These are phyloP conservation scores for Steatornis caripensis DNA, from an alignment of 2,113 vertebrate species.

Conservation along the genomic window DNA sequence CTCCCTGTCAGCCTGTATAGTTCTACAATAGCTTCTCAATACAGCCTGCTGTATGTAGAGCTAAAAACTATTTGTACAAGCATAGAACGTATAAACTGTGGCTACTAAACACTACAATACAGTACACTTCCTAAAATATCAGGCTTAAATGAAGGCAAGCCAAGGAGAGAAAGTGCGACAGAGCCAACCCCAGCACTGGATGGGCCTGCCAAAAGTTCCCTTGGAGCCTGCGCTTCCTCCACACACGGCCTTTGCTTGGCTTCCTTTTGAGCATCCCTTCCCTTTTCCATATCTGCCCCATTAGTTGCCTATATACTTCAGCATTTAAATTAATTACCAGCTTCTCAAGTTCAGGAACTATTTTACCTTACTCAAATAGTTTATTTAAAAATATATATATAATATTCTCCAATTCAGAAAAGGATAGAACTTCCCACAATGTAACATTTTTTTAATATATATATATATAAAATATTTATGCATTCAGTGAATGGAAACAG, in stretches of 20 bases:
- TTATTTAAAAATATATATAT: conserved; percentile 81
- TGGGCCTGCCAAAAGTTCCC: neutral
- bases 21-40: neutral
- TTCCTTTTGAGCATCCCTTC: neutral
- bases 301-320: conserved; percentile 12
- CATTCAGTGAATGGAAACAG: conserved; percentile 80
- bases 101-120: neutral
- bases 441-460: conserved; percentile 67
- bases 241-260: neutral
- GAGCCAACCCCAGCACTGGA: neutral
- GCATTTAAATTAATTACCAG: conserved; percentile 70
- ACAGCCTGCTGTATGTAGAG: neutral
- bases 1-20: rapidly evolving
- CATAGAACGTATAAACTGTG: neutral
- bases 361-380: conserved; percentile 80
- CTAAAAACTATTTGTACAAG: neutral
- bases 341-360: conserved; percentile 73
- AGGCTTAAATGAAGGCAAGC: neutral
- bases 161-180: neutral
- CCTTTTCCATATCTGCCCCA: neutral
- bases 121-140: neutral
- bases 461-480: conserved; percentile 78
- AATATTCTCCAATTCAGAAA: conserved; percentile 79
- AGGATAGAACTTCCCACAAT: conserved; percentile 76
- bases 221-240: neutral